A percentile compares a stretch with the other conserved stretches of the same genome.
These are phyloP conservation scores for Bucorvus abyssinicus DNA, from an alignment of 2,797 vertebrate genomes.

Conservation along the genomic window DNA sequence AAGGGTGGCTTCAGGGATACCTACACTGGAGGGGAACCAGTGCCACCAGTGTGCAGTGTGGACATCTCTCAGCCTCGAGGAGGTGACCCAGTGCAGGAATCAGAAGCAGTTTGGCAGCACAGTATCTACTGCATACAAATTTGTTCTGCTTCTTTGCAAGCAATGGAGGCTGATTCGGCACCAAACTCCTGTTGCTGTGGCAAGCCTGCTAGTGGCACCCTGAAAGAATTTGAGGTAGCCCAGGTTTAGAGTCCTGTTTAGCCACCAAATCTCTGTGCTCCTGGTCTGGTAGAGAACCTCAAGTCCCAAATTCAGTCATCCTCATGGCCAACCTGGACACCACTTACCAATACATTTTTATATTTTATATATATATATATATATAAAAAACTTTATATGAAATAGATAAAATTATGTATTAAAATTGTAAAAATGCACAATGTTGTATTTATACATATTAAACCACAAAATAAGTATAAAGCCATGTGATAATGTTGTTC, in stretches of 20 bases:
- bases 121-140: background rate
- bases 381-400: background rate
- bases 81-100: background rate
- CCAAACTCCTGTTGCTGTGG: background rate
- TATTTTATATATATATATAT: background rate
- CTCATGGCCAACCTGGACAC: background rate
- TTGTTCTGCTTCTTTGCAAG: background rate
- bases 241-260: background rate
- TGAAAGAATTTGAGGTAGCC: background rate
- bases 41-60: rapidly evolving
- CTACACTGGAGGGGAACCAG: background rate
- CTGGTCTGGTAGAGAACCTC: background rate
- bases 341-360: background rate
- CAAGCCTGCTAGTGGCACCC: background rate
- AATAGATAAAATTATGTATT: background rate
- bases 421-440: background rate
- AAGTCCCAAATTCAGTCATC: background rate
- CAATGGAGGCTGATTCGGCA: background rate
- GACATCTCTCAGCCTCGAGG: background rate
- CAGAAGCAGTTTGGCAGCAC: background rate
- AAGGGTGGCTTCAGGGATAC: no score
- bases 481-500: background rate
- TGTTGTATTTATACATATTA: background rate
- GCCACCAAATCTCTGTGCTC: background rate
- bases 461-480: background rate